These are phyloP conservation scores for Drosophila recens DNA, from an alignment of 2,888 invertebrate genomes.

Conservation along the genomic window DNA sequence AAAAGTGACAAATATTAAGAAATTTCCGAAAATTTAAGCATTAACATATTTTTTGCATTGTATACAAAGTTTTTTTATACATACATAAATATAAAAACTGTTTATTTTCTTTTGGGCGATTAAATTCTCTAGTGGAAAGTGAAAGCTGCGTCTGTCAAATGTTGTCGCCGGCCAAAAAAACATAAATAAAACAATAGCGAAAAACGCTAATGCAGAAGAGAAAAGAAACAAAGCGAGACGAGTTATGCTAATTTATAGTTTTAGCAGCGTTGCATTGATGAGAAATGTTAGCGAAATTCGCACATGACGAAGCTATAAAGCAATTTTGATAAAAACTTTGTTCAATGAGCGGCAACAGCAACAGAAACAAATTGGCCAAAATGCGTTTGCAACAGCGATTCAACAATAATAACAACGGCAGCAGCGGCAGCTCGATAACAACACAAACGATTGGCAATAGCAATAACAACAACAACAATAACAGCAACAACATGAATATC, in stretches of 20 bases:
- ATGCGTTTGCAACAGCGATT: constrained; percentile 74
- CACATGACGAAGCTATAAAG: constrained; percentile 25
- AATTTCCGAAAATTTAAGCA: not conserved
- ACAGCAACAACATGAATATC: constrained; percentile 30
- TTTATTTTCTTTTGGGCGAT: constrained; percentile 61
- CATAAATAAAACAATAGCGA: constrained; percentile 22
- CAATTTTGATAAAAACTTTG: constrained; percentile 21
- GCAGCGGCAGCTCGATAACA: constrained; percentile 34
- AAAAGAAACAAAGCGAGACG: constrained; percentile 30
- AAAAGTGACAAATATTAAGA: constrained; percentile 30
- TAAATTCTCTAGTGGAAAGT: constrained; percentile 71
- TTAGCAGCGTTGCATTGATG: constrained; percentile 22
- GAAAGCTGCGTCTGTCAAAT: constrained; percentile 66
- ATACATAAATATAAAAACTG: constrained; percentile 29
- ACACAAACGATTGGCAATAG: constrained; percentile 40
- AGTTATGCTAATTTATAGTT: constrained; percentile 58
- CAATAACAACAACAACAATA: constrained; percentile 37
- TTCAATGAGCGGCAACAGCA: constrained; percentile 34
- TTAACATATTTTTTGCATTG: constrained; percentile 12
- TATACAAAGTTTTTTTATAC: constrained; percentile 40
- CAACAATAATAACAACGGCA: constrained; percentile 41
- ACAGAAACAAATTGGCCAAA: constrained; percentile 46
- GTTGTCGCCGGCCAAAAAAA: constrained; percentile 54
- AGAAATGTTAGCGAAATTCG: constrained; percentile 31
- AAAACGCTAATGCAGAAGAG: not conserved